Conservation (phyloP, 2,888 invertebrate genomes). For the Phrixothrix hirtus region DNA sequence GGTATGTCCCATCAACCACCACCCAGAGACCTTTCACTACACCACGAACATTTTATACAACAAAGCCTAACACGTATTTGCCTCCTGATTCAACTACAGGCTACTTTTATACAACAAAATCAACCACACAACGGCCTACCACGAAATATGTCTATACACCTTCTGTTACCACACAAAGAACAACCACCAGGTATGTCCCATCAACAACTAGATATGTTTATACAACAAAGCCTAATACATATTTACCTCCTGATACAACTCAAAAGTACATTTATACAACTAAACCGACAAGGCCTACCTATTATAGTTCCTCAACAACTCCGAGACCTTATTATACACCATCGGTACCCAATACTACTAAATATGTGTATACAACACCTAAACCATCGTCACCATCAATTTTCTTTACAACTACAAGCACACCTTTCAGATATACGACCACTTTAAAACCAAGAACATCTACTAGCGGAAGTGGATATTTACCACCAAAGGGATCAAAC, state of each 20-base stretch:
- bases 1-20: no score
- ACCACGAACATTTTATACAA: neutral
- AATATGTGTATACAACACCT: no score
- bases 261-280: neutral
- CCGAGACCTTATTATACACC: neutral
- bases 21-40: no score
- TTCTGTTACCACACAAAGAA: neutral
- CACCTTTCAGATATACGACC: neutral
- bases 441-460: neutral
- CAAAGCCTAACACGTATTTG: neutral
- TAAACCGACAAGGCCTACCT: neutral
- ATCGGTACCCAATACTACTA: neutral
- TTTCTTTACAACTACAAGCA: neutral
- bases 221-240: neutral
- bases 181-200: neutral
- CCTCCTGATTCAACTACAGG: neutral
- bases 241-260: neutral
- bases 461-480: neutral
- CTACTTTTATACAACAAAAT: neutral
- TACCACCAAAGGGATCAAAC: neutral
- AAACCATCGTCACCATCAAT: no score
- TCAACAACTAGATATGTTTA: neutral
- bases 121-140: no score
- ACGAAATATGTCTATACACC: neutral
- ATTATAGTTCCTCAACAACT: neutral